Conservation (phyloP, 2,888 invertebrate species). For the Dryocosmus kuriphilus region DNA sequence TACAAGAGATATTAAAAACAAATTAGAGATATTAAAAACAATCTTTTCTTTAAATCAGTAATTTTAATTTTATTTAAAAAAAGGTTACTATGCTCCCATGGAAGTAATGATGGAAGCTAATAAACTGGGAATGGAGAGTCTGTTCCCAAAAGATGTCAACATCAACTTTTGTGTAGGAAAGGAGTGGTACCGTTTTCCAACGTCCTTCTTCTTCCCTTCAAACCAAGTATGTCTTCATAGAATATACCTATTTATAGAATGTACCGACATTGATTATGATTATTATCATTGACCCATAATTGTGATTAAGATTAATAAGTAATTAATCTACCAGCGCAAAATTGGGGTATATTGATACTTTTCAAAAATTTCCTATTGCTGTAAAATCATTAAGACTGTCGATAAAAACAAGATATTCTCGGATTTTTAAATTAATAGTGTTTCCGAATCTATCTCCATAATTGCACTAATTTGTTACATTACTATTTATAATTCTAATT, state of each 20-base stretch:
- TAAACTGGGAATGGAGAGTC: conserved; percentile 79
- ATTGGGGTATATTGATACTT: too few relatives aligned
- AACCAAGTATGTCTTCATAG: conserved; percentile 77
- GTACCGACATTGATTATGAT: too few relatives aligned
- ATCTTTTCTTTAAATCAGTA: neutral
- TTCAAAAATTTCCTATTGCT: too few relatives aligned
- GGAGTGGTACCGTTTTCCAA: conserved; percentile 98
- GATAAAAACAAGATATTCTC: too few relatives aligned
- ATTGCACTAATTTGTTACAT: too few relatives aligned
- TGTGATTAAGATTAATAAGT: too few relatives aligned
- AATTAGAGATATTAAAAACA: neutral
- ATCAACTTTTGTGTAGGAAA: conserved; percentile 95
- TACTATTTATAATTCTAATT: too few relatives aligned
- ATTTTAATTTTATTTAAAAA: conserved; percentile 17
- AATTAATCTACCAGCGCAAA: too few relatives aligned
- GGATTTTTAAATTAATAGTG: too few relatives aligned
- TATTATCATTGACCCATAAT: too few relatives aligned
- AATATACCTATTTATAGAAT: conserved; percentile 34
- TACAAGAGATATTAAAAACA: conserved; percentile 62
- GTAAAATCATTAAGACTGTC: too few relatives aligned
- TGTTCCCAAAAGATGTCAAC: conserved; percentile 77
- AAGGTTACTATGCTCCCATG: conserved; percentile 92
- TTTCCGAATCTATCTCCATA: too few relatives aligned
- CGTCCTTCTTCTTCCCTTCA: conserved; percentile 94
- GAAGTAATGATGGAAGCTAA: conserved; percentile 88